Evolutionary conservation across 2,888 invertebrate genomes (phyloP), one percentile per base, ranked within the genome.

Genomic region (Agriopis leucophaearia): DNA sequence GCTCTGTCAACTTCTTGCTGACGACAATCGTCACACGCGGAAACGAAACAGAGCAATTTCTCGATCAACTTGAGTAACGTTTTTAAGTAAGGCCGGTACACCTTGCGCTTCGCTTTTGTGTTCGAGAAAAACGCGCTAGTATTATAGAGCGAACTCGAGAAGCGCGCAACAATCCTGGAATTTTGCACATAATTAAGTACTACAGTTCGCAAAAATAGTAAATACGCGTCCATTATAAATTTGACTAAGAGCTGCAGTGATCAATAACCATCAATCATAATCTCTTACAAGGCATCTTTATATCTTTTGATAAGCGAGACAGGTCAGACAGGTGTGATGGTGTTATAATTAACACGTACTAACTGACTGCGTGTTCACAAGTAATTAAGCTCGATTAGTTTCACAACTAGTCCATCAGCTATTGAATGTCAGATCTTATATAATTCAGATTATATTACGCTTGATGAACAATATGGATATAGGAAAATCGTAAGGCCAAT

Each of bases 221-320:
- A 35, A 8, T 35, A 10, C 10, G 38, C n/a, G 35, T n/a, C 13
- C 12, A 35, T 50, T 35, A 13, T 51, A 36, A 51, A 54, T 47
- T 18, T 36, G 9, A 44, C 15, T 38, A 27, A 16, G 13, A 64
- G 35, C 16, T 56, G 50, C 8, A 58, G 5, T n/a, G 57, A 16
- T 59, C 42, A 67, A 67, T 63, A 54, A 40, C 35, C 52, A 63
- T 67, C 67, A 67, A 63, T 67, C 67, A 67, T 44, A 42, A 61
- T 57, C 47, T 45, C 27, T 50, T 16, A 63, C 42, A 48, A 48
- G 48, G 35, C 42, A 18, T 47, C 58, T 59, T 45, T 27, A 44
- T 38, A 59, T 45, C 36, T 50, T 44, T 55, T 51, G 55, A 55
- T 66, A 61, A 52, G 51, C 38, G 40, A n/a, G 61, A 56, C 56